Conservation (phyloP, 2,113 vertebrate species). For the Sciurus niger region DNA sequence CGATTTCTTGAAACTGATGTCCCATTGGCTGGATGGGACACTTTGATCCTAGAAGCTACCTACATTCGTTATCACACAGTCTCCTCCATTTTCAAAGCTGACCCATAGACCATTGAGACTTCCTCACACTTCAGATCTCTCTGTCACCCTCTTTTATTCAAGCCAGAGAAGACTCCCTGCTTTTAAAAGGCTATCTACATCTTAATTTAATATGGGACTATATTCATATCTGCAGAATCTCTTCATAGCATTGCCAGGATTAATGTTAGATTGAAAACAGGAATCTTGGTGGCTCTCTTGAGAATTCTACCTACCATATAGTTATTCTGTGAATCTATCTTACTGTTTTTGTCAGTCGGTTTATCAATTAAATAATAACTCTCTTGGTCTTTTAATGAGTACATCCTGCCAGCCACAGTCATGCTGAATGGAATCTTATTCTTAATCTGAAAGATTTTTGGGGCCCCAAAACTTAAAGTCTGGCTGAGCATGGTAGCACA, state of each 20-base stretch:
- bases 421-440: neutral
- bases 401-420: neutral
- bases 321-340: neutral
- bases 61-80: neutral
- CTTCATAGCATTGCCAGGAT: neutral
- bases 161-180: neutral
- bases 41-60: neutral
- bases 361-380: conserved; percentile 20
- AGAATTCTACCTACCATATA: neutral
- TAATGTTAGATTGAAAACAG: neutral
- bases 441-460: conserved; percentile 42
- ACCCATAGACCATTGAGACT: neutral
- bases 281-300: conserved; percentile 23
- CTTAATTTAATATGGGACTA: neutral
- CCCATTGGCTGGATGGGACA: neutral
- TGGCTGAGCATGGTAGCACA: too few species aligned
- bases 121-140: neutral
- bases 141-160: neutral
- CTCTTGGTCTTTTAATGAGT: neutral
- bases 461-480: neutral
- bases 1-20: neutral
- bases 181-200: neutral
- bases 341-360: neutral
- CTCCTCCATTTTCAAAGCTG: neutral
- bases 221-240: neutral